Conservation (phyloP, 2,888 invertebrate genomes). For the Anthophora plumipes region DNA sequence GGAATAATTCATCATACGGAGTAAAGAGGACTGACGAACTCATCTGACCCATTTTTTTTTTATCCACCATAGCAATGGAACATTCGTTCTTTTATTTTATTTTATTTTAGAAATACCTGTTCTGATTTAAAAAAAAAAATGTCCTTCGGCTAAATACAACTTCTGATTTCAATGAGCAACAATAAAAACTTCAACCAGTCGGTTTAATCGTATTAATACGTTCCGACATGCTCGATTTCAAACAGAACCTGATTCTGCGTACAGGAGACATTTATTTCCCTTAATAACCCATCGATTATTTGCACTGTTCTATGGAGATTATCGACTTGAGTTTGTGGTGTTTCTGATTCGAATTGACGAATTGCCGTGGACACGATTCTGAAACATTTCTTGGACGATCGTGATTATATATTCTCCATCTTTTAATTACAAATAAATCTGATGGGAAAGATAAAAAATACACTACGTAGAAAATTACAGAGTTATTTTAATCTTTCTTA, state of each 20-base stretch:
- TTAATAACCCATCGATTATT: conserved; percentile 39
- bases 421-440: too few species aligned
- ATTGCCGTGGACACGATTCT: not conserved
- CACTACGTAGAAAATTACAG: too few species aligned
- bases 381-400: conserved; percentile 28
- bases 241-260: conserved; percentile 38
- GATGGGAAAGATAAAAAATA: too few species aligned
- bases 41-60: conserved; percentile 27
- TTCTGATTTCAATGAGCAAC: conserved; percentile 12
- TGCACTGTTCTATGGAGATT: conserved; percentile 1
- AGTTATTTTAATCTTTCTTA: too few species aligned
- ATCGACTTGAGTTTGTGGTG: not conserved
- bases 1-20: conserved; percentile 53
- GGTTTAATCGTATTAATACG: conserved; percentile 38
- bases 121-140: not conserved
- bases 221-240: conserved; percentile 30
- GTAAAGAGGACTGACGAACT: conserved; percentile 30
- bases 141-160: not conserved
- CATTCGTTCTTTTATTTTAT: not conserved
- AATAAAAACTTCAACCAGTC: conserved; percentile 39
- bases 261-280: conserved; percentile 39
- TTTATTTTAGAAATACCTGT: conserved; percentile 25
- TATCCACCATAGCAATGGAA: too few species aligned
- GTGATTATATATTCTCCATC: conserved; percentile 62
- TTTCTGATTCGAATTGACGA: not conserved